phyloP scores from a whole-genome alignment of 2,797 vertebrate species.

The Hoplostethus mediterraneus region DNA sequence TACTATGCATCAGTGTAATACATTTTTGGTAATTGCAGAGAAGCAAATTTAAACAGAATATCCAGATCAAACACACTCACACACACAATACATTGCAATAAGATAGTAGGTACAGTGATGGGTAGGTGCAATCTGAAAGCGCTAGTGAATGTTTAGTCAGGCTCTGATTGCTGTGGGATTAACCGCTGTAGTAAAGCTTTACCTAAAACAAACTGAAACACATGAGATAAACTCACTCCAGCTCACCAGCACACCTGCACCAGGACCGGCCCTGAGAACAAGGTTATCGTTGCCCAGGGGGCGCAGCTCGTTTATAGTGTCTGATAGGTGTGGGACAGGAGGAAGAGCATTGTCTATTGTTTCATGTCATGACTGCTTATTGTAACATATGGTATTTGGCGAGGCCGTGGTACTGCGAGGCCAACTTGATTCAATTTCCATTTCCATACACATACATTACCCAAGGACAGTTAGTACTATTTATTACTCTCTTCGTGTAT shows the following conservation, averaged over 20 bases:
- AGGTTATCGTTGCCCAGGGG: not conserved
- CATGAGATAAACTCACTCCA: not conserved
- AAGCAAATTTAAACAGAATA: not conserved
- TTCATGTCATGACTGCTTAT: not conserved
- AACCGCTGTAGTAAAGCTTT: not conserved
- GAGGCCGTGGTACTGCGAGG: too few species aligned
- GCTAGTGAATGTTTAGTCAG: conserved; percentile 7
- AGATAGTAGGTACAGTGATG: not conserved
- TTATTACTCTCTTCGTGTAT: too few species aligned
- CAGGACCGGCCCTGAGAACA: not conserved
- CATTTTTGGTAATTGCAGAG: not conserved
- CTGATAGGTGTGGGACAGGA: not conserved
- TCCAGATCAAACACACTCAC: not conserved
- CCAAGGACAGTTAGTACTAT: too few species aligned
- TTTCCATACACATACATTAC: too few species aligned
- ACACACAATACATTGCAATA: not conserved
- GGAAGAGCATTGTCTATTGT: conserved; percentile 3
- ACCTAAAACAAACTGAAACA: conserved; percentile 17
- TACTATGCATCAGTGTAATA: too few species aligned
- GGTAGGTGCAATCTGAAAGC: not conserved
- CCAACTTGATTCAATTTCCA: too few species aligned
- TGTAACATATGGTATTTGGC: not conserved
- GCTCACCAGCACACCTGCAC: not conserved
- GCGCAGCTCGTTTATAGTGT: not conserved
- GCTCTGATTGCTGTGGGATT: conserved; percentile 1